Evolutionary conservation across 2,888 invertebrate species (phyloP), one percentile per base, ranked within the genome.

Genomic region (Tupiocoris notatus): DNA sequence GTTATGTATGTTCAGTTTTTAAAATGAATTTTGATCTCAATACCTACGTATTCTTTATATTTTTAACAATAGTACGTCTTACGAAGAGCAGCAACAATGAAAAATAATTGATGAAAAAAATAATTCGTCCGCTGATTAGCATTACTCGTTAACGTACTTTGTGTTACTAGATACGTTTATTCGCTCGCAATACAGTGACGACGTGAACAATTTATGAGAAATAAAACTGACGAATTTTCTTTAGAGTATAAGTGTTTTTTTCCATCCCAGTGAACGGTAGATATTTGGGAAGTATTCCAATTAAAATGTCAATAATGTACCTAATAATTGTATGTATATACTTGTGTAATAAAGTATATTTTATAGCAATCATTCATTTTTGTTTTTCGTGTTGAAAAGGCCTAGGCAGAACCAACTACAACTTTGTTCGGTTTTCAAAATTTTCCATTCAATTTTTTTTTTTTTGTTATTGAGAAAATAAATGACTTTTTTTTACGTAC

Each of bases 1-100:
- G 6, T 39, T 12, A 39, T 39, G 3, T 12, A 39, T 39, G 22
- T 65, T 58, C 25, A 70, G 70, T 70, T 21, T 67, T 67, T 39
- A n/a, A n/a, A n/a, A 57, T 67, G 67, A 67, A 67, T 70, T 59
- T 70, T 73, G 73, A 73, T 73, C 73, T 73, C 73, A 73, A 18
- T 59, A n/a, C 16, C 17, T 59, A 18, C 20, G 59, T 59, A 9
- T 59, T 59, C 17, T 54, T 54, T 54, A 9, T 59, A 18, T 9
- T 59, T n/a, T 59, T 59, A 20, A 59, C n/a, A 59, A 59, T 17
- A 54, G 16, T 54, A 54, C 7, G 54, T 59, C 2, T 59, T 59
- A 59, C 6, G n/a, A 18, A 54, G 54, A 59, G 6, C 39, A 39
- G 3, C 39, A 3, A 39, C 3, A 39, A 39, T 39, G 39, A 12